Conservation (phyloP, 2,113 vertebrate species). For the Manacus vitellinus region DNA sequence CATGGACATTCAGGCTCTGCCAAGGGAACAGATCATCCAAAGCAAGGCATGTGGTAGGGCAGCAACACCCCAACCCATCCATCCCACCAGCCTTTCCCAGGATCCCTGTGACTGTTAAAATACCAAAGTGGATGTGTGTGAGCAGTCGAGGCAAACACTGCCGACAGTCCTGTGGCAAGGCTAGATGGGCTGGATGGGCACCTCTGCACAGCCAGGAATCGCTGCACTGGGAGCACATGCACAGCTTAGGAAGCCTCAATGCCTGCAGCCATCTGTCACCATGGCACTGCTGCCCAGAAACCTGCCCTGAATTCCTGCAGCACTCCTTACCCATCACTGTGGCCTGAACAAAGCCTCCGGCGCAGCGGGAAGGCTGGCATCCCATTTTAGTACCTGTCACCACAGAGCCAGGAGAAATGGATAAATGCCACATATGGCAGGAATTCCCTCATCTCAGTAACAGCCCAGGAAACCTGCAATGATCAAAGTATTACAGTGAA, state of each 20-base stretch:
- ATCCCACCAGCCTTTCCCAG: background rate
- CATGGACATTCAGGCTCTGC: background rate
- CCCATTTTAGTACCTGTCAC: background rate
- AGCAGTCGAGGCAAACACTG: rapidly evolving
- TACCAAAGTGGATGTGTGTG: rapidly evolving
- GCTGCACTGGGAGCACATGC: background rate
- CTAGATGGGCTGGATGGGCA: rapidly evolving
- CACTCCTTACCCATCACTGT: rapidly evolving
- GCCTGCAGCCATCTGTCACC: background rate
- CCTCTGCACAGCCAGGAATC: rapidly evolving
- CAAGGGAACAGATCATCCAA: background rate
- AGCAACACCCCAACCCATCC: background rate
- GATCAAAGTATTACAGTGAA: rapidly evolving
- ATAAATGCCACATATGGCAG: background rate
- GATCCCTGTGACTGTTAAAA: rapidly evolving
- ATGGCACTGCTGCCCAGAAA: background rate
- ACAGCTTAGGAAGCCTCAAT: background rate
- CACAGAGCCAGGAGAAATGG: background rate
- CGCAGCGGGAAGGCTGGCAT: background rate
- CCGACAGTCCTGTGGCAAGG: background rate
- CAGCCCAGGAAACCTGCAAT: background rate
- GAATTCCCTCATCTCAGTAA: background rate
- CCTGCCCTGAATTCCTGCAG: background rate
- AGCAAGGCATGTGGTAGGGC: background rate
- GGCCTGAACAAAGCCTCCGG: background rate